Evolutionary conservation across 64 coral and sea anemone genomes (phyloP).

Genomic region (Platygyra sinensis): DNA sequence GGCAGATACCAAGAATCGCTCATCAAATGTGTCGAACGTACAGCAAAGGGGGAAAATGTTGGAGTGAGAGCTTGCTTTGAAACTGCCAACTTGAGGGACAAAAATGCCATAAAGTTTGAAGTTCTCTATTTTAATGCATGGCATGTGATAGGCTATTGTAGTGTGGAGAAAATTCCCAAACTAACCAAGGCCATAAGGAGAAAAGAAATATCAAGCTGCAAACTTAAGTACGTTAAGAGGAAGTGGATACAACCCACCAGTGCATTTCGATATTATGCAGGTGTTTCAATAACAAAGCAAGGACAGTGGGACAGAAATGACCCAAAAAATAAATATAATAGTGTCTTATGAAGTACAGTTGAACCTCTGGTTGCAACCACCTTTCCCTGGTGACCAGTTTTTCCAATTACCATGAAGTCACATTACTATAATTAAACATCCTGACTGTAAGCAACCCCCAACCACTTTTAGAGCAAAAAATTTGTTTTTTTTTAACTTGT

Average conservation of each 20-base stretch:
- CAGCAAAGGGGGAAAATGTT: background rate
- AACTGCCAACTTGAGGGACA: constrained; percentile 7
- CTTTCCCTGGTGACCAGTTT: too few species aligned
- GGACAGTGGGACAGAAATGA: background rate
- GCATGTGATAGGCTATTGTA: background rate
- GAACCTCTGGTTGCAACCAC: too few species aligned
- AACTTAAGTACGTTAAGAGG: background rate
- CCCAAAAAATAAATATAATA: background rate
- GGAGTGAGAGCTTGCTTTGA: background rate
- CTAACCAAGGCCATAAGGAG: background rate
- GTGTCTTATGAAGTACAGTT: too few species aligned
- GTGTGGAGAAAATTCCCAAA: background rate
- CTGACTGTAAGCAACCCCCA: too few species aligned
- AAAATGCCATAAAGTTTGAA: constrained; percentile 1
- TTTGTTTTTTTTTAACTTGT: too few species aligned
- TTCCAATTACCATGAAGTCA: too few species aligned
- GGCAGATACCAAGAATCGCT: background rate
- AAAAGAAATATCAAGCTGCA: background rate
- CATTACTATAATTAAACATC: too few species aligned
- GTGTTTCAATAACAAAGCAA: background rate
- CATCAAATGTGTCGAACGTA: background rate
- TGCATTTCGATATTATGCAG: background rate
- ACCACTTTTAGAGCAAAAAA: too few species aligned
- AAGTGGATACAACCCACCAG: background rate
- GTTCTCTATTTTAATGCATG: background rate